phyloP scores from a whole-genome alignment of 2,113 vertebrate genomes.

The Pantherophis guttatus region DNA sequence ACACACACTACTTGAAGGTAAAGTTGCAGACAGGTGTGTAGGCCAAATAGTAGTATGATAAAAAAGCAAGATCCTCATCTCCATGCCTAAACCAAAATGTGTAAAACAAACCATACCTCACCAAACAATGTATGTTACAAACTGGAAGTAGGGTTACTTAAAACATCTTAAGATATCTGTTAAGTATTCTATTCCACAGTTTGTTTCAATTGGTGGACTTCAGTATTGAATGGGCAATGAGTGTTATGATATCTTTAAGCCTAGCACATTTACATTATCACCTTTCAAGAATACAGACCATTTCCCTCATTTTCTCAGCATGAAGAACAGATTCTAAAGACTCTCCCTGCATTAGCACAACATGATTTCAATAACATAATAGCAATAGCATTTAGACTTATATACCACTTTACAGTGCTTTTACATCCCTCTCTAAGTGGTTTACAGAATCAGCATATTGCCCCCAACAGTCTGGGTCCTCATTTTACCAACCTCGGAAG shows the following conservation, averaged over 20 bases:
- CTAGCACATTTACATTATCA: neutral
- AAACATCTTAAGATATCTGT: neutral
- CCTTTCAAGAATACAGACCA: neutral
- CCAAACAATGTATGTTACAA: neutral
- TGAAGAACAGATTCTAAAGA: neutral
- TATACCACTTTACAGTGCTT: too few relatives aligned
- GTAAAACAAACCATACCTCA: neutral
- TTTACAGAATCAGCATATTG: too few relatives aligned
- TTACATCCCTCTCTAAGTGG: too few relatives aligned
- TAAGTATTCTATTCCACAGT: neutral
- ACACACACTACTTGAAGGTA: slow-evolving; percentile 47
- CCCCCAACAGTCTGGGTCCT: too few relatives aligned
- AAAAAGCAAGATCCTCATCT: neutral
- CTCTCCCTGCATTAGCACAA: neutral
- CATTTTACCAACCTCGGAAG: too few relatives aligned
- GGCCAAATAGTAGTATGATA: neutral
- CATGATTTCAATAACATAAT: neutral
- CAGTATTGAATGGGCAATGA: neutral
- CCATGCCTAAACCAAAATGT: neutral
- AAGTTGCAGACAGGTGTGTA: slow-evolving; percentile 28
- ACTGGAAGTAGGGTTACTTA: neutral
- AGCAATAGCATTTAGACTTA: too few relatives aligned
- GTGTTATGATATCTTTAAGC: neutral
- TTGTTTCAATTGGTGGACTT: neutral
- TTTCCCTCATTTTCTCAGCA: neutral